Base-by-base conservation (phyloP, 2,888 invertebrate species). In the Zonitis immaculata region DNA sequence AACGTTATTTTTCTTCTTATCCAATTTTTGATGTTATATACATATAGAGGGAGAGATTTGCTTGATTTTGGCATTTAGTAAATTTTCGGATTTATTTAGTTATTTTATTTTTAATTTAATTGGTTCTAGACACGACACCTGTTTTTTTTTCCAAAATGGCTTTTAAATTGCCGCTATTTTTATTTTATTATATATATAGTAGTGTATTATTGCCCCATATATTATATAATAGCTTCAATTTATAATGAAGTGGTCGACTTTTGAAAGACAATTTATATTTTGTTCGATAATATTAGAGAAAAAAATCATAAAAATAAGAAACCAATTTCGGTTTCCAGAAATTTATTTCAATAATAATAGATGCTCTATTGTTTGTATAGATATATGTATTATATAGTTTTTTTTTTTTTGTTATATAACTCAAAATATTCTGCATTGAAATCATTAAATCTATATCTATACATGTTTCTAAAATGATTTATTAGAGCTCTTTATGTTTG, bases 1-100 rank as follows among this genome's bases (percentile, higher is more conserved):
- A 53, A 54, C 49, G 47, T 52, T 53, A 60, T 58, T 55, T 57
- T 65, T 67, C 66, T 63, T 65, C 64, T n/a, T n/a, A n/a, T n/a
- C n/a, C n/a, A n/a, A n/a, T n/a, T n/a, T n/a, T n/a, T n/a, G n/a
- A n/a, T n/a, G n/a, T n/a, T n/a, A n/a, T n/a, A n/a, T n/a, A n/a
- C n/a, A n/a, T n/a, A n/a, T n/a, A n/a, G n/a, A n/a, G n/a, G n/a
- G n/a, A n/a, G n/a, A n/a, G n/a, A n/a, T n/a, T n/a, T n/a, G n/a
- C 68, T 65, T 64, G 60, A 63, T 61, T 56, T 52, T 62, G 63
- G 62, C 61, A 58, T 64, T 60, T 56, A 28, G 64, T 63, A 63
- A 67, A 67, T 68, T 70, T 67, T 69, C 64, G 65, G 69, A 68
- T 68, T 71, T 70, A 69, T 71, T 70, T 70, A 69, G n/a, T n/a